phyloP scores from a whole-genome alignment of 2,797 vertebrate species.

The Propithecus deckenii region DNA sequence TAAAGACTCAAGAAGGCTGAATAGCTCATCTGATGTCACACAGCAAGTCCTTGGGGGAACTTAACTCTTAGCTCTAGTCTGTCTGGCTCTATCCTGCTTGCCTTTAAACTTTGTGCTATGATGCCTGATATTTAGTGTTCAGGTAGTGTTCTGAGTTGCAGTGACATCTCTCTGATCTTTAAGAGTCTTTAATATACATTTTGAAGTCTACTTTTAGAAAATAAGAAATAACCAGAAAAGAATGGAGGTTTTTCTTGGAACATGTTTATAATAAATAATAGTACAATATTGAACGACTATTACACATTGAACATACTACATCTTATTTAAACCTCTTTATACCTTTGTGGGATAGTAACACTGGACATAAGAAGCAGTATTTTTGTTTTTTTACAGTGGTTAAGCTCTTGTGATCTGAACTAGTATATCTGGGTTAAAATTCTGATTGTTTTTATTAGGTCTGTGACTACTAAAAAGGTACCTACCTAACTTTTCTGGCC shows the following conservation, averaged over 20 bases:
- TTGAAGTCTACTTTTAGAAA: background rate
- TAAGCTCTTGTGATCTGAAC: background rate
- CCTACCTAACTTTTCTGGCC: background rate
- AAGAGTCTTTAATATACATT: background rate
- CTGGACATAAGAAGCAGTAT: background rate
- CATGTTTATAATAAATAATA: background rate
- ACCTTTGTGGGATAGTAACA: background rate
- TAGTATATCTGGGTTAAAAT: background rate
- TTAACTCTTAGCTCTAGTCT: background rate
- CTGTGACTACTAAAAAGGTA: background rate
- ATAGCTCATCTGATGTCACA: background rate
- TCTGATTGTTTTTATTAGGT: background rate
- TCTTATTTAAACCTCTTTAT: background rate
- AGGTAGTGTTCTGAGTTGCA: background rate
- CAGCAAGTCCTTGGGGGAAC: background rate
- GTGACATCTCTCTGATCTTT: background rate
- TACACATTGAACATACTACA: background rate
- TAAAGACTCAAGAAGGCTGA: background rate
- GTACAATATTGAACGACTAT: background rate
- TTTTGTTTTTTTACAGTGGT: no score
- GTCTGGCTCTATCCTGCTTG: background rate
- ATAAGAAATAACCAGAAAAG: background rate
- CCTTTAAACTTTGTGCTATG: background rate
- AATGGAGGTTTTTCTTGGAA: background rate
- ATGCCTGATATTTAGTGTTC: background rate